Base-by-base conservation (phyloP, 2,797 vertebrate species). In the Esox lucius region DNA sequence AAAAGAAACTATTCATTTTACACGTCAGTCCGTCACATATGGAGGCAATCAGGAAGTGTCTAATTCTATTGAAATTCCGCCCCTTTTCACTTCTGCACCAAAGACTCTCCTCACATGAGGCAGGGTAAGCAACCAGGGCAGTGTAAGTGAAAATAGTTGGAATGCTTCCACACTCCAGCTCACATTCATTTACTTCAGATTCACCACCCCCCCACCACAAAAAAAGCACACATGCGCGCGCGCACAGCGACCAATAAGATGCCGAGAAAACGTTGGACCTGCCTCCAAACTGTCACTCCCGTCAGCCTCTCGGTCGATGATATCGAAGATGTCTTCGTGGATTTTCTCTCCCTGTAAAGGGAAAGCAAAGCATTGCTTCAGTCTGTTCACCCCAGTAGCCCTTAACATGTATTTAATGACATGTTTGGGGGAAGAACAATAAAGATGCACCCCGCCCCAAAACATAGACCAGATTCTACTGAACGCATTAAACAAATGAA, bases 271-370 rank as follows among this genome's bases (percentile, higher is more conserved):
- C 8, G 3, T n/a, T 26, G 33, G 39, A 19, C 90, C 90, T 88
- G 87, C 94, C 94, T 95, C 94, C 84, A 95, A 89, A 84, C 97
- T 99, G 95, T 99, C 97, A 19, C 97, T 99, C 46, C 98, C 97
- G 82, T 99, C 98, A 68, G 97, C 97, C 84, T 99, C 97, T 82
- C 97, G 90, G 88, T 99, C 98, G 79, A 99, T 99, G 83, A 99
- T 99, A 86, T 99, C 97, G 92, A 99, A 99, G 83, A 99, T 98
- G 81, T 99, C 97, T 85, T 99, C 98, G 0, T 99, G 97, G 85
- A 99, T 98, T 91, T 99, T 99, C 88, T 99, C 98, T 4, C 97
- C 97, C 97, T 99, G 46, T 13, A 64, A 82, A 4, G 19, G 2
- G 64, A 17, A 39, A 1, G 28, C 7, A 5, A 22, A 2, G 22